phyloP scores from a whole-genome alignment of 2,888 invertebrate genomes.

The Eupithecia abbreviata region DNA sequence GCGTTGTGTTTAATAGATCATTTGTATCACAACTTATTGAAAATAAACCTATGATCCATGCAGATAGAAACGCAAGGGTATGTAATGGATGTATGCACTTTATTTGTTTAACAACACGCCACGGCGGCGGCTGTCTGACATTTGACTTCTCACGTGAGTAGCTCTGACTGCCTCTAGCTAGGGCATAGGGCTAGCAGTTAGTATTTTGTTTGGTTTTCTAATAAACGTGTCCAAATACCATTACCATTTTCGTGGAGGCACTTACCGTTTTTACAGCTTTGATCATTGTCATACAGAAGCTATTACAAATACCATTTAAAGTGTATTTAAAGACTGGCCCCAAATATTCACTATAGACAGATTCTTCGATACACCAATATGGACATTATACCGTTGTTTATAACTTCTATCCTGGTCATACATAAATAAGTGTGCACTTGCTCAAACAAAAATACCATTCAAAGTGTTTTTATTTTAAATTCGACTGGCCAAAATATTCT shows the following conservation, averaged over 20 bases:
- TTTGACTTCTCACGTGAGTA: background rate
- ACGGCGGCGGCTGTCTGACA: background rate
- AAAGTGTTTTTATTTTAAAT: background rate
- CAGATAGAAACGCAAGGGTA: background rate
- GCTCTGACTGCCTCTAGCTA: background rate
- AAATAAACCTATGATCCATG: constrained; percentile 8
- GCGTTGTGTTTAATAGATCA: too few species aligned
- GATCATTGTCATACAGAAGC: background rate
- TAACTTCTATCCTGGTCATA: background rate
- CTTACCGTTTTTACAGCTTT: background rate
- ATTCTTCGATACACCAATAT: constrained; percentile 16
- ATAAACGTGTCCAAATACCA: background rate
- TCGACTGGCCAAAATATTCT: background rate
- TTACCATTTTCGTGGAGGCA: background rate
- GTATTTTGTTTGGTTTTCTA: constrained; percentile 1
- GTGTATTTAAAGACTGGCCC: background rate
- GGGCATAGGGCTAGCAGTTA: background rate
- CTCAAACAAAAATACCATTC: background rate
- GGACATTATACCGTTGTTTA: background rate
- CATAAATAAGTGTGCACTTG: background rate
- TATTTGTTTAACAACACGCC: constrained; percentile 12
- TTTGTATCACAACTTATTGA: background rate
- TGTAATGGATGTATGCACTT: background rate
- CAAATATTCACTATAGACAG: constrained; percentile 12
- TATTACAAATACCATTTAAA: background rate